Evolutionary conservation across 1,140 invertebrate genomes (phyloP), one percentile per base, ranked within the genome.

Genomic region (Eurosta solidaginis): DNA sequence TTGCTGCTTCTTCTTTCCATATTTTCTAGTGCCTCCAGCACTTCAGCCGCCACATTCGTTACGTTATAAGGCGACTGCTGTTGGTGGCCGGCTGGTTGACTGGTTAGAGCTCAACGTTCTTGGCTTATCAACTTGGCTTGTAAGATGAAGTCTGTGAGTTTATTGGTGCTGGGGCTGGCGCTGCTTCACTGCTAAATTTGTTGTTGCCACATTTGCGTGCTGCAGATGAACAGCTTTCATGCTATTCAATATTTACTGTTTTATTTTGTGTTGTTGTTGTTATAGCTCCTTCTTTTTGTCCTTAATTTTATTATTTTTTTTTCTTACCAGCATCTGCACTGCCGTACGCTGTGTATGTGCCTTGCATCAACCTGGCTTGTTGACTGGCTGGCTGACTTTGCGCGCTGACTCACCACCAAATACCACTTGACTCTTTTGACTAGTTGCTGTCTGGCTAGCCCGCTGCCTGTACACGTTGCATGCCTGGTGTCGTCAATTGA

Each of bases 191-290:
- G 17, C 54, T 59, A 20, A 3, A 68, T 68, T 40, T 68, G 59
- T 17, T 63, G 29, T 33, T 63, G 25, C 59, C 2, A 68, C 59
- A 68, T 68, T 68, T 68, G 59, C 59, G 33, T 68, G 59, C 59
- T 40, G 59, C 59, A 40, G 59, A 68, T 40, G 59, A 68, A 68
- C 59, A 68, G 59, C 59, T 68, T 68, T 68, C 59, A 68, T 68
- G 59, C 59, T 20, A 36, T 40, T 68, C 59, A 68, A 20, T 40
- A n/a, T n/a, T 12, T 68, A 20, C 33, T 68, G n/a, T 27, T 40
- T 68, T 68, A 36, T 40, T n/a, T n/a, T n/a, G n/a, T n/a, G n/a
- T n/a, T 68, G n/a, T 68, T 68, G 59, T 68, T 68, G 59, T 29
- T 17, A 33, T n/a, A n/a, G 33, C 59, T 40, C 29, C 59, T 40